These are phyloP conservation scores for Paramisgurnus dabryanus DNA, from an alignment of 2,113 vertebrate genomes.

Conservation along the genomic window DNA sequence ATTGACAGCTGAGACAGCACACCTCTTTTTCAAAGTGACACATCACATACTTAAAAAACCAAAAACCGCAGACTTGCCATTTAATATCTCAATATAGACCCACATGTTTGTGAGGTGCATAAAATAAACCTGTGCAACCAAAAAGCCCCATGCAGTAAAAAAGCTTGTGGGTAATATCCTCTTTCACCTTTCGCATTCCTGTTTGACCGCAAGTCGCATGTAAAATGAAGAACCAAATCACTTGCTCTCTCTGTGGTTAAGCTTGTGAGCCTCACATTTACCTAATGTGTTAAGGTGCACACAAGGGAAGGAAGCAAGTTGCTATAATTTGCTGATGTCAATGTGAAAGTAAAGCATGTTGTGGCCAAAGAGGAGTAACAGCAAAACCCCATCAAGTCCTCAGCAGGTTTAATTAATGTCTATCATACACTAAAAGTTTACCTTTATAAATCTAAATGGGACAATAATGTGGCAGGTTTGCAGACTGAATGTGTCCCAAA, in stretches of 20 bases:
- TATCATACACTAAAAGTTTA: no score
- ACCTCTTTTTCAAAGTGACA: background rate
- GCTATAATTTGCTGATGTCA: conserved; percentile 9
- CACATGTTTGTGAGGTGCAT: background rate
- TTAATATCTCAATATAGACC: background rate
- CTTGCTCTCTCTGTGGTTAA: background rate
- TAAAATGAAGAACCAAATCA: background rate
- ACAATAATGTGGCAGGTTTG: no score
- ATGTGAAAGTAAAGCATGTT: background rate
- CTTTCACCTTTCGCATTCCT: conserved; percentile 9
- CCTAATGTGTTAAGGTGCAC: background rate
- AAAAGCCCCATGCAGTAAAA: background rate
- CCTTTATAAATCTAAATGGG: background rate
- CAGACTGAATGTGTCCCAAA: background rate
- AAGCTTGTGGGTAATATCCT: background rate
- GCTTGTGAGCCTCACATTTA: background rate
- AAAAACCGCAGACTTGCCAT: background rate
- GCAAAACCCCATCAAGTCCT: background rate
- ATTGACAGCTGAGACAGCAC: background rate
- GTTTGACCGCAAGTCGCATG: background rate
- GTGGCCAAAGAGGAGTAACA: background rate
- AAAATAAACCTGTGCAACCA: background rate
- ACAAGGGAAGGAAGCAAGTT: background rate
- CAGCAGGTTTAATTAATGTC: background rate
- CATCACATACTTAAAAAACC: background rate